These are phyloP conservation scores for Pilophorus perplexus DNA, from an alignment of 2,888 invertebrate genomes.

Conservation along the genomic window DNA sequence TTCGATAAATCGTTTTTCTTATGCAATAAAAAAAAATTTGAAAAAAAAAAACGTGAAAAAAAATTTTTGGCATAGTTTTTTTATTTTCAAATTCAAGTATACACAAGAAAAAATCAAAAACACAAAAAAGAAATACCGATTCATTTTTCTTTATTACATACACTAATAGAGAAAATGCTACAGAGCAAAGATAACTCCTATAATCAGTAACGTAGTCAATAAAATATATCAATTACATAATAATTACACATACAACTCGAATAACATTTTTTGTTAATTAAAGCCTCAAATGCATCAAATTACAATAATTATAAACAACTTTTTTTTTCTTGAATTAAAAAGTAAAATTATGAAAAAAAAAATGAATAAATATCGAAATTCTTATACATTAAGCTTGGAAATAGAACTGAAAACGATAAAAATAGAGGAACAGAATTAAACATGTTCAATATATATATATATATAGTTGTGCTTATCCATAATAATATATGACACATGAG, in stretches of 20 bases:
- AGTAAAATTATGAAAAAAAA: constrained; percentile 23
- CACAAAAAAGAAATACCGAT: constrained; percentile 15
- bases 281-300: constrained; percentile 39
- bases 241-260: constrained; percentile 39
- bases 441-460: constrained; percentile 43
- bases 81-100: neutral
- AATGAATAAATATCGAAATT: constrained; percentile 33
- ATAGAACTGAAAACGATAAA: constrained; percentile 39
- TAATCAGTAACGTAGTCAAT: constrained; percentile 38
- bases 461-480: constrained; percentile 44
- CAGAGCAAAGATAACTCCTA: constrained; percentile 36
- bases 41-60: neutral
- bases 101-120: constrained; percentile 14
- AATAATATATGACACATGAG: constrained; percentile 46
- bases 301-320: constrained; percentile 31
- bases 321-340: constrained; percentile 29
- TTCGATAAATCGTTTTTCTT: neutral
- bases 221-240: constrained; percentile 39
- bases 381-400: constrained; percentile 37
- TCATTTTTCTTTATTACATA: constrained; percentile 35
- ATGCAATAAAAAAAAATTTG: neutral
- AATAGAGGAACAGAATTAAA: constrained; percentile 44
- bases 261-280: constrained; percentile 39
- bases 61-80: constrained; percentile 5
- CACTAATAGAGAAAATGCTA: constrained; percentile 39